Evolutionary conservation across 1,140 invertebrate species (phyloP), one percentile per base, ranked within the genome.

Genomic region (Zaprionus nigranus): DNA sequence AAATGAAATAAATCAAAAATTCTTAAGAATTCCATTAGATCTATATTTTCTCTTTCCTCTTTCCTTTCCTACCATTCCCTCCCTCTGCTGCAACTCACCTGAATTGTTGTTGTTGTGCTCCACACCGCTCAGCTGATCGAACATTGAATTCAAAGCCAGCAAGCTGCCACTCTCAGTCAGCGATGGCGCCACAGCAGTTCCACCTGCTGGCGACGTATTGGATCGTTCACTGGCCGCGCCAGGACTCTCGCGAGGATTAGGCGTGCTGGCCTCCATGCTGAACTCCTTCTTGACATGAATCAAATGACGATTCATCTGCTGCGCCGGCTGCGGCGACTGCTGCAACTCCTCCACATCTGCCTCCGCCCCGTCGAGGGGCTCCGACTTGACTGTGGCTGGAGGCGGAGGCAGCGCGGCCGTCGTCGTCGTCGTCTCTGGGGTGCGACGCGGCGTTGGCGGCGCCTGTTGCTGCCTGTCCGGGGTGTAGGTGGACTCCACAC

Each of bases 91-190:
- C 13, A 26, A 68, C 75, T 58, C 49, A 86, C 84, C 84, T 5
- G 77, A 72, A n/a, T 75, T 88, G 24, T 88, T 90, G 40, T 85
- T 86, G 62, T 86, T 91, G 15, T 74, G 17, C 36, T 90, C 84
- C 38, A 69, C 17, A 5, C 63, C 62, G 61, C 69, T 85, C 7
- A 94, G 93, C 83, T 94, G 97, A 92, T 97, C 97, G 79, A 97
- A 97, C 97, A 97, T 97, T n/a, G 97, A 97, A 2, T 96, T 97
- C 0, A 98, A 92, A 0, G 97, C 97, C 17, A 96, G 96, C n/a
- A 97, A 93, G 80, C 97, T 97, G 82, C 97, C 97, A 58, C 82
- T 93, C 59, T 88, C 82, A 20, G 94, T 93, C 1, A 26, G 17
- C 0, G 54, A 26, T 40, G 57, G 49, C 57, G 12, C 28, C 65